Percentiles rank a stretch among this genome's conserved stretches.
Evolutionary conservation across 2,797 vertebrate genomes (phyloP).

Genomic region (Xenentodon cancila): DNA sequence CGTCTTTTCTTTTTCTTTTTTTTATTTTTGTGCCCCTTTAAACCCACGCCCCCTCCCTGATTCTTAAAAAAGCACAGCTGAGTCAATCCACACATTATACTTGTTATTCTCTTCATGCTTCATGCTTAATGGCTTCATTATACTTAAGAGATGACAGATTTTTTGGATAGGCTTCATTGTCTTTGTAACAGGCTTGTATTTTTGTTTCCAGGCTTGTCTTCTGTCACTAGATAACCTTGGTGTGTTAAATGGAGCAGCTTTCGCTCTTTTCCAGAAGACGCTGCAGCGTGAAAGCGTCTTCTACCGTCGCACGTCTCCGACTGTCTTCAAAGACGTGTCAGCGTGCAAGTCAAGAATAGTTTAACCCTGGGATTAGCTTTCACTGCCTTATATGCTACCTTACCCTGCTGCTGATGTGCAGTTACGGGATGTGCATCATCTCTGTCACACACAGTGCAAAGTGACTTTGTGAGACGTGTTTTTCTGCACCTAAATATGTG

Average conservation of each 20-base stretch:
- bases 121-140: constrained; percentile 66
- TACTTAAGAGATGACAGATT: constrained; percentile 58
- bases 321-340: constrained; percentile 61
- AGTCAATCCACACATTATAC: constrained; percentile 46
- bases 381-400: constrained; percentile 27
- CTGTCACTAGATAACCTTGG: constrained; percentile 68
- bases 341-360: constrained; percentile 47
- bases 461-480: not conserved
- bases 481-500: too few relatives aligned
- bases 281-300: constrained; percentile 53
- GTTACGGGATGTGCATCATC: constrained; percentile 45
- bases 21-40: constrained; percentile 5
- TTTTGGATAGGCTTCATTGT: constrained; percentile 55
- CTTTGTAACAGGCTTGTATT: constrained; percentile 41
- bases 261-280: constrained; percentile 51
- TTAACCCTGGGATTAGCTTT: constrained; percentile 68
- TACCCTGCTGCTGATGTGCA: constrained; percentile 31
- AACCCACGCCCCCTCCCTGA: constrained; percentile 18
- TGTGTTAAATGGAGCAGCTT: constrained; percentile 65
- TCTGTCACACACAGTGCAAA: constrained; percentile 52
- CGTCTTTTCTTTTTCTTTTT: constrained; percentile 33
- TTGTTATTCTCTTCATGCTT: constrained; percentile 63
- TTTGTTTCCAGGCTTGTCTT: constrained; percentile 36
- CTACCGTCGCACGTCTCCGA: constrained; percentile 61
- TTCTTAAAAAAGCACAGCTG: constrained; percentile 51